A percentile compares a stretch with the other conserved stretches of the same genome.
Evolutionary conservation across 2,888 invertebrate species (phyloP).

Genomic region (Apocheima hispidaria): DNA sequence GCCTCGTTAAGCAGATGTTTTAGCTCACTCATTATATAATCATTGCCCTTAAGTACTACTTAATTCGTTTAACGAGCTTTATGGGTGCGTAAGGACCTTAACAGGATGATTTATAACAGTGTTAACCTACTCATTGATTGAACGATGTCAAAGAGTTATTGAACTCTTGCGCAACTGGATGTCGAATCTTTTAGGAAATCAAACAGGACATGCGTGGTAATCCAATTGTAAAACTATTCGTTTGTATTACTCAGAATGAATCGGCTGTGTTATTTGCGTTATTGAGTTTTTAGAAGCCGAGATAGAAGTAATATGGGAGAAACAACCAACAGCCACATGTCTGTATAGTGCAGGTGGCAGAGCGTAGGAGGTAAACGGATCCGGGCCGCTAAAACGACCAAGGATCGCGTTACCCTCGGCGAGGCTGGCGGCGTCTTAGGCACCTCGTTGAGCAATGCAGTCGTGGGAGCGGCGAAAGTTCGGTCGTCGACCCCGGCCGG

Average conservation of each 20-base stretch:
- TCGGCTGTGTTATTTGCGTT: neutral
- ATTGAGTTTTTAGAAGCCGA: constrained; percentile 7
- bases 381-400: constrained; percentile 44
- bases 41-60: constrained; percentile 11
- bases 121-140: constrained; percentile 15
- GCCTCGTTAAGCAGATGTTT: constrained; percentile 13
- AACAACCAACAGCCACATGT: constrained; percentile 22
- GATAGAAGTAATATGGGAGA: constrained; percentile 22
- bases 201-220: neutral
- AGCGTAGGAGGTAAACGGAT: constrained; percentile 36
- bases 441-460: constrained; percentile 72
- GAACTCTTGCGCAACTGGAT: constrained; percentile 16
- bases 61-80: constrained; percentile 28
- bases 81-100: constrained; percentile 22
- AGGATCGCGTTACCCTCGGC: constrained; percentile 37
- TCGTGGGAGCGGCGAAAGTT: constrained; percentile 84
- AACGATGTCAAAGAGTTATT: constrained; percentile 22
- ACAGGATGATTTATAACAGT: constrained; percentile 22
- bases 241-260: neutral
- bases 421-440: constrained; percentile 62
- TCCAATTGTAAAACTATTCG: neutral
- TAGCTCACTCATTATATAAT: constrained; percentile 3
- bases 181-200: neutral
- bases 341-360: constrained; percentile 34
- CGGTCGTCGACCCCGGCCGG: constrained; percentile 78